These are phyloP conservation scores for Caenorhabditis angaria DNA, from an alignment of 2,888 invertebrate genomes.

Conservation along the genomic window DNA sequence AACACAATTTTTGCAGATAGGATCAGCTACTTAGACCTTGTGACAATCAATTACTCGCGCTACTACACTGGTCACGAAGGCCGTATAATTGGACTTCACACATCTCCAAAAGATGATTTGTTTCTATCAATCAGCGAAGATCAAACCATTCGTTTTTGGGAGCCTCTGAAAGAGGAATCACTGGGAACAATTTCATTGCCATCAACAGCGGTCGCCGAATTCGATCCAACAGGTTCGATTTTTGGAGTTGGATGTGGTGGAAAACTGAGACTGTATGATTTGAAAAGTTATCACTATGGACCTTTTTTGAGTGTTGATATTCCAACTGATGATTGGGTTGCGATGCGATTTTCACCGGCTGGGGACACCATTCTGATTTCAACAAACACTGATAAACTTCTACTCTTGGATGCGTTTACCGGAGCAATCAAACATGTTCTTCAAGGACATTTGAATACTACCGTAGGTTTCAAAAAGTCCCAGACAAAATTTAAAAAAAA, in stretches of 20 bases:
- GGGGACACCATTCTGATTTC: slow-evolving; percentile 87
- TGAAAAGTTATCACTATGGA: slow-evolving; percentile 92
- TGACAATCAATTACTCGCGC: slow-evolving; percentile 98
- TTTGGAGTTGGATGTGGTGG: too few relatives aligned
- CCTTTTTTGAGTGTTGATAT: slow-evolving; percentile 1
- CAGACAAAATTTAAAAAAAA: not conserved
- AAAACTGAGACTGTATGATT: slow-evolving; percentile 92
- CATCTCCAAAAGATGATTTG: slow-evolving; percentile 98
- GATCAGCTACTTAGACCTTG: slow-evolving; percentile 93
- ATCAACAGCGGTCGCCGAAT: slow-evolving; percentile 79
- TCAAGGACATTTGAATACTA: slow-evolving; percentile 26
- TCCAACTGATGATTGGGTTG: slow-evolving; percentile 39
- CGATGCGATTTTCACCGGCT: slow-evolving; percentile 47
- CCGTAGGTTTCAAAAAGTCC: slow-evolving; percentile 13
- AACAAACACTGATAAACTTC: too few relatives aligned
- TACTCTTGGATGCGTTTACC: slow-evolving; percentile 15
- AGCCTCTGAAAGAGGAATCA: slow-evolving; percentile 91
- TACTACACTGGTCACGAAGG: slow-evolving; percentile 98
- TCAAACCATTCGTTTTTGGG: slow-evolving; percentile 95
- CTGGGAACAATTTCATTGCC: slow-evolving; percentile 78
- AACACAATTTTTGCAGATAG: slow-evolving; percentile 81
- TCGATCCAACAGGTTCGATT: slow-evolving; percentile 99
- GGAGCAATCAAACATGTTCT: slow-evolving; percentile 42
- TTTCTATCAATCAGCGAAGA: slow-evolving; percentile 95
- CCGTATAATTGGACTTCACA: slow-evolving; percentile 89